Conservation (phyloP, 1,140 invertebrate genomes). For the Drosophila ogumai region DNA sequence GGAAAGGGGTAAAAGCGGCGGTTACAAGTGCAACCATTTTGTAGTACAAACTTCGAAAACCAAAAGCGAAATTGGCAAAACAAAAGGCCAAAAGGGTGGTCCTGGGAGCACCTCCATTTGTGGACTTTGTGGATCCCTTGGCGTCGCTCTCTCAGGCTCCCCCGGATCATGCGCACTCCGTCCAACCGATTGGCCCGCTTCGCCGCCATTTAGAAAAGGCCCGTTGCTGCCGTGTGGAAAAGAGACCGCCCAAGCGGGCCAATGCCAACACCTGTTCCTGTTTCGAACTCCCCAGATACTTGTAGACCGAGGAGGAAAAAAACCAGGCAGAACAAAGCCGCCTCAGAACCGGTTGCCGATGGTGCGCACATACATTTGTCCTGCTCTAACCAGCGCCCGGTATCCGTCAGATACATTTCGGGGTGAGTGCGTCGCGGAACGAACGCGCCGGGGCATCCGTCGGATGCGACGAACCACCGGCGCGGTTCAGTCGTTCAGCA, state of each 20-base stretch:
- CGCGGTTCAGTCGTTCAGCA: conserved; percentile 81
- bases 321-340: conserved; percentile 12
- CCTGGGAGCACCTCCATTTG: conserved; percentile 61
- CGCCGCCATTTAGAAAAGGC: conserved; percentile 81
- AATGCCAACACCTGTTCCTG: conserved; percentile 75
- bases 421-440: conserved; percentile 52
- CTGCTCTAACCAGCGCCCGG: conserved; percentile 32
- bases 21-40: conserved; percentile 85
- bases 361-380: conserved; percentile 5
- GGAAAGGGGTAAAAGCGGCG: neutral
- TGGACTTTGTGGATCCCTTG: conserved; percentile 59
- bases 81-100: conserved; percentile 50
- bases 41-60: conserved; percentile 84
- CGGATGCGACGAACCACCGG: conserved; percentile 34
- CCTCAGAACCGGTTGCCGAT: conserved; percentile 64
- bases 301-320: neutral
- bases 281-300: conserved; percentile 29
- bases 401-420: conserved; percentile 45
- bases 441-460: conserved; percentile 17
- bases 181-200: conserved; percentile 83
- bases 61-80: conserved; percentile 81
- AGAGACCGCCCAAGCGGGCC: conserved; percentile 36
- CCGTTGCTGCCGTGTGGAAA: conserved; percentile 15
- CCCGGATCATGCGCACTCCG: conserved; percentile 71
- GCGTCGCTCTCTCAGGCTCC: conserved; percentile 2